phyloP scores from a whole-genome alignment of 2,888 invertebrate species.

The Apoderus coryli region DNA sequence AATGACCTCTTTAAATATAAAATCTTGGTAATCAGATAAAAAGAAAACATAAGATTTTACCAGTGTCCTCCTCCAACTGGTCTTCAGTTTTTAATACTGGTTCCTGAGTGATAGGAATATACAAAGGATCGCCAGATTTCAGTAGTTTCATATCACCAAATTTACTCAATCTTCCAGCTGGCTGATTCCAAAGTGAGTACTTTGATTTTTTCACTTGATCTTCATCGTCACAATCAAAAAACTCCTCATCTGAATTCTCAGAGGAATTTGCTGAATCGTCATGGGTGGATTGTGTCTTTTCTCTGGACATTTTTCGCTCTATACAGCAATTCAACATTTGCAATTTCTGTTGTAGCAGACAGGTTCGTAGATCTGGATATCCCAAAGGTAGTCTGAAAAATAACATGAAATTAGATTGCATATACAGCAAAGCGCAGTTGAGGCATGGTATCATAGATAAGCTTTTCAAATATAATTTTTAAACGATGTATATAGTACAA shows the following conservation, averaged over 20 bases:
- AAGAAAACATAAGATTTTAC: constrained; percentile 8
- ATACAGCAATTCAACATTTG: constrained; percentile 76
- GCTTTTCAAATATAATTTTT: too few relatives aligned
- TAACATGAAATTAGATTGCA: too few relatives aligned
- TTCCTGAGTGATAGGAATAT: constrained; percentile 77
- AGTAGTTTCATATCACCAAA: constrained; percentile 53
- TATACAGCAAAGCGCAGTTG: too few relatives aligned
- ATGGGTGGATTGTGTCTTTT: constrained; percentile 32
- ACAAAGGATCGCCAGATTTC: constrained; percentile 54
- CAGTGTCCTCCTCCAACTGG: constrained; percentile 81
- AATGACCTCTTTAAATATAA: too few relatives aligned
- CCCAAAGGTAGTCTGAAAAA: constrained; percentile 64
- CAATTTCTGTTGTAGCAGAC: constrained; percentile 83
- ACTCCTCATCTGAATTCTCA: constrained; percentile 47
- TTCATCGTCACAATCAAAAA: constrained; percentile 57
- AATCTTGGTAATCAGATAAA: too few relatives aligned
- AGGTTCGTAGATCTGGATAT: constrained; percentile 75
- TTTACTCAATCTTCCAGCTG: constrained; percentile 53
- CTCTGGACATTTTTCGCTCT: constrained; percentile 41
- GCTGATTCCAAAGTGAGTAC: constrained; percentile 39
- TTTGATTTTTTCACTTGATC: constrained; percentile 26
- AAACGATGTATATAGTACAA: too few relatives aligned
- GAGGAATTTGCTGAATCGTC: constrained; percentile 31
- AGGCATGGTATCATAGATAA: too few relatives aligned
- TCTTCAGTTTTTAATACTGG: constrained; percentile 96